Base-by-base conservation (phyloP, 37 sponge, comb jelly and placozoan species). In the Mnemiopsis leidyi region DNA sequence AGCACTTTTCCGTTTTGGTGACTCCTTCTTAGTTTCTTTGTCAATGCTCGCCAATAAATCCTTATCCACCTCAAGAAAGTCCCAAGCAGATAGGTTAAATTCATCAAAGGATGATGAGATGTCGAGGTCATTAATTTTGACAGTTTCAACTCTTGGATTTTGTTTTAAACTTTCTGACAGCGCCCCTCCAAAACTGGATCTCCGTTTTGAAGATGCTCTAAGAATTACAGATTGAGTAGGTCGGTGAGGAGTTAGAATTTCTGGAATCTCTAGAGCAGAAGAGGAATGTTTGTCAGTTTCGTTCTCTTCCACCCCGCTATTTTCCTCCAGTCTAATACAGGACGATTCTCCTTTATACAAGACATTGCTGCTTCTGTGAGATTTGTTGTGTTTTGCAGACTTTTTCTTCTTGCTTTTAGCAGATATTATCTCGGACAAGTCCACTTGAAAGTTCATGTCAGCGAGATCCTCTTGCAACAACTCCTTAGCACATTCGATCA, bases 401-500 rank as follows among this genome's bases (percentile, higher is more conserved):
- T 77, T 77, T 32, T 77, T 77, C 79, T 34, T 77, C 35, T 77
- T 77, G 1, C 1, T 36, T 32, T 32, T 34, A 31, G 79, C 18
- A 2, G 20, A 21, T n/a, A 71, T 2, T 34, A 77, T 77, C 9
- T 77, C 79, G 23, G 61, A 38, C 90, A 85, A 40, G 61, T 85
- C 35, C 61, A 85, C 40, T 61, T 85, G 23, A 1, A 85, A 35
- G 61, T 85, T 39, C 40, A 85, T 38, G 29, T 40, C 29, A 38
- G 24, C 32, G n/a, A 85, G 48, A 25, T 92, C 73, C 38, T 92
- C 93, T 0, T 94, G 92, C 21, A 98, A 77, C 20, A 97, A 36
- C 33, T 69, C 61, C 92, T 94, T 92, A n/a, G 99, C 99, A 94
- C 96, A 96, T 5, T 95, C 88, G 2, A 96, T 94, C 13, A 98